A percentile compares a stretch with the other conserved stretches of the same genome.
Evolutionary conservation across 2,113 vertebrate species (phyloP).

Genomic region (Calyptommatus sinebrachiatus): DNA sequence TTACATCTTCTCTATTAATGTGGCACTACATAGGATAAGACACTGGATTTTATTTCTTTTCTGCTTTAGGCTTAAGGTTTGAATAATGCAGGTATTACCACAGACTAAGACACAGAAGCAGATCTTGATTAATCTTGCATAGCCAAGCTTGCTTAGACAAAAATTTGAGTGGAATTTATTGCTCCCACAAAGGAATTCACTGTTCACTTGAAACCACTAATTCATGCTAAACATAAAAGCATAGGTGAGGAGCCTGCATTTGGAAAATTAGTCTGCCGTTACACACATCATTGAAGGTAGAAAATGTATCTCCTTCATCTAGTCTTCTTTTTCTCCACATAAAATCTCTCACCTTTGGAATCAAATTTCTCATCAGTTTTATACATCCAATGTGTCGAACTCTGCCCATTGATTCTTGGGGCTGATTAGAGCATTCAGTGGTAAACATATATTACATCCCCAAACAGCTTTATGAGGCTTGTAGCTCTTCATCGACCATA

Average conservation of each 20-base stretch:
- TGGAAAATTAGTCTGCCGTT: conserved; percentile 23
- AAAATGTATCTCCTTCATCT: neutral
- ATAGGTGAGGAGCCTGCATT: conserved; percentile 8
- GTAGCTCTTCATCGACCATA: neutral
- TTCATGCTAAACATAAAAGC: neutral
- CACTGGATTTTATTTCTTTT: neutral
- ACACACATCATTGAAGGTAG: neutral
- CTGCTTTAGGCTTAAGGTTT: neutral
- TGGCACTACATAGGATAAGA: neutral
- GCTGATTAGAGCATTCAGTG: conserved; percentile 29
- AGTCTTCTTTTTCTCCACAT: neutral
- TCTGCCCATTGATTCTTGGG: conserved; percentile 12
- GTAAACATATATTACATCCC: conserved; percentile 21
- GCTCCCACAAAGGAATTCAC: neutral
- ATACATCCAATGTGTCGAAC: conserved; percentile 7
- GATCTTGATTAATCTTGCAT: neutral
- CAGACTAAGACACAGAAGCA: neutral
- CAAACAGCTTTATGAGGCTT: conserved; percentile 24
- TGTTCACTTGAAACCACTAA: conserved; percentile 7
- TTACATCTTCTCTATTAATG: neutral
- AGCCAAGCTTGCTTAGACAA: neutral
- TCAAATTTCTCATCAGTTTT: conserved; percentile 8
- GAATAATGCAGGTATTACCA: neutral
- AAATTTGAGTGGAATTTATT: conserved; percentile 6
- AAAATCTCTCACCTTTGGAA: conserved; percentile 29